Evolutionary conservation across 2,113 vertebrate genomes (phyloP), one percentile per base, ranked within the genome.

Genomic region (Myiozetetes cayanensis): DNA sequence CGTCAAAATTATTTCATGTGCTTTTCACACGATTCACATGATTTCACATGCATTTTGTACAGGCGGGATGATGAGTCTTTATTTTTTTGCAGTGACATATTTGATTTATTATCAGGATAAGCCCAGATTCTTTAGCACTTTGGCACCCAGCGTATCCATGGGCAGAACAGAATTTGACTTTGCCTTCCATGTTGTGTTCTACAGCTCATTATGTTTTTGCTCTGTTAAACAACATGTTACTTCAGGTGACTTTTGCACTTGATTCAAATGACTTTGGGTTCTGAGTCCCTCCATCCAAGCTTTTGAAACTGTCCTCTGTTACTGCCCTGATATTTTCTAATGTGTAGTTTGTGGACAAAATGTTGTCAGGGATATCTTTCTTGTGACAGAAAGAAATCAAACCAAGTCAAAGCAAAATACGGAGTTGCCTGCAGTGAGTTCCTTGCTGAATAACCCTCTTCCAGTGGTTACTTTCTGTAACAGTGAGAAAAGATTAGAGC

Each of bases 61-160:
- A 33, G 22, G 13, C 27, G 77, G 35, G 43, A 43, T 6, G 6
- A 23, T 46, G 7, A 39, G 16, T 49, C 61, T 72, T 59, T 49
- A 1, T n/a, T 39, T 81, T 83, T 73, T 70, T 87, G 1, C 1
- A 1, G 37, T 37, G 41, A 15, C 44, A 7, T 0, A 0, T 77
- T 59, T 50, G 41, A 35, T 68, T 73, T 68, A 30, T 65, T 12
- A 52, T 78, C 44, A 78, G n/a, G 61, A 61, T 50, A 55, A 87
- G 12, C 9, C 2, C 12, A 4, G 18, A 22, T 89, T 76, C 24
- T 65, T 59, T 33, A 78, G 43, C n/a, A 10, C 23, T 71, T 89
- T 30, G 22, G 23, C 4, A 46, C 43, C 46, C 39, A 35, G 4
- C 8, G 0, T 24, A 28, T 73, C 44, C 66, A 4, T 58, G 20